phyloP scores from a whole-genome alignment of 2,797 vertebrate genomes.

The Coregonus ussuriensis region DNA sequence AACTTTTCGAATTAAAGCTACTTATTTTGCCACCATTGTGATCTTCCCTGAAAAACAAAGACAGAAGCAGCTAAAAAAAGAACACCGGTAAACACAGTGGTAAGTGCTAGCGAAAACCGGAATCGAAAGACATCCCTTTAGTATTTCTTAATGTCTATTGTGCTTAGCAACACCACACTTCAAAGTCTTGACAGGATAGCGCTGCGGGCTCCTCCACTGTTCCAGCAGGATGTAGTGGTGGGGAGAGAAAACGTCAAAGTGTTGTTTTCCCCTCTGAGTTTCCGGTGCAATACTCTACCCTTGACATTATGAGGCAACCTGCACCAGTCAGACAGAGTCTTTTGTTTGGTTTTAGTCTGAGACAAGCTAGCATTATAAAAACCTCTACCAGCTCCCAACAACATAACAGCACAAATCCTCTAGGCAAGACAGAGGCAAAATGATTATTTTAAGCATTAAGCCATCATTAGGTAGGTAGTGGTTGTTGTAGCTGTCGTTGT shows the following conservation, averaged over 20 bases:
- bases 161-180: neutral
- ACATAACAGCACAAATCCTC: neutral
- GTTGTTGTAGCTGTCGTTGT: neutral
- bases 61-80: neutral
- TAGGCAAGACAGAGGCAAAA: neutral
- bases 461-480: neutral
- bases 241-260: neutral
- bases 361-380: neutral
- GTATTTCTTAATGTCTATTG: neutral
- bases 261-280: slow-evolving; percentile 1
- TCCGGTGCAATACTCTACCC: neutral
- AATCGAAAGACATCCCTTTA: neutral
- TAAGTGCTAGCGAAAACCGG: neutral
- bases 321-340: neutral
- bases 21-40: neutral
- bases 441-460: neutral
- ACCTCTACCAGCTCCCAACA: neutral
- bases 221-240: neutral
- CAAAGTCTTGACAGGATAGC: neutral
- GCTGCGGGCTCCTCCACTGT: neutral
- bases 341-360: neutral
- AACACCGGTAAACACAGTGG: neutral
- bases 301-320: neutral
- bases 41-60: neutral
- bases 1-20: neutral